Conservation (phyloP, 2,888 invertebrate species). For the Digitonthophagus gazella region DNA sequence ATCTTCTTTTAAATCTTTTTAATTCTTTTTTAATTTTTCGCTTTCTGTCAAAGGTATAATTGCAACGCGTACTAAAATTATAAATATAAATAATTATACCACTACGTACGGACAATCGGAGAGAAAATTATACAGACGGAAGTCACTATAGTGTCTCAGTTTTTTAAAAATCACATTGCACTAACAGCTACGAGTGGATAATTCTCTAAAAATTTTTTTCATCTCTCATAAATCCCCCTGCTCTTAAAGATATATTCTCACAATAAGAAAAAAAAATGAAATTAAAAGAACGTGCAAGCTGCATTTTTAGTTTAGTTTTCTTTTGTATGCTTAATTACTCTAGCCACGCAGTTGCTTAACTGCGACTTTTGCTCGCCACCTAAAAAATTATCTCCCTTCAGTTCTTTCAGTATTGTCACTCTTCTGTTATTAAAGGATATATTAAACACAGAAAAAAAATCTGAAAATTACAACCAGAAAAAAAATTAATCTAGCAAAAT, state of each 20-base stretch:
- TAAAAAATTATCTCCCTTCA: conserved; percentile 32
- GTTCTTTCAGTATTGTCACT: conserved; percentile 29
- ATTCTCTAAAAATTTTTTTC: conserved; percentile 18
- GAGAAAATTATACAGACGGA: conserved; percentile 29
- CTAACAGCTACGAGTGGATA: conserved; percentile 31
- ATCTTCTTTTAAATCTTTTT: too few relatives aligned
- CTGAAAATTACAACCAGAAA: conserved; percentile 26
- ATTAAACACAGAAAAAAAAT: conserved; percentile 28
- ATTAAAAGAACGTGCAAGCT: conserved; percentile 26
- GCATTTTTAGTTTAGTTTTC: conserved; percentile 22
- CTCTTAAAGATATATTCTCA: conserved; percentile 10
- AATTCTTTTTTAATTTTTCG: too few relatives aligned
- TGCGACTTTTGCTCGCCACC: conserved; percentile 42
- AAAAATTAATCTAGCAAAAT: conserved; percentile 25
- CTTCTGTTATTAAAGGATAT: conserved; percentile 29
- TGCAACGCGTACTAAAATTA: conserved; percentile 34
- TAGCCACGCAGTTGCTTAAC: conserved; percentile 29
- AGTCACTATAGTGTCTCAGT: conserved; percentile 38
- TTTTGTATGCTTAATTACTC: conserved; percentile 14
- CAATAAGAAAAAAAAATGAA: not conserved
- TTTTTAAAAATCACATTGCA: conserved; percentile 38
- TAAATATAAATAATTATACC: conserved; percentile 37
- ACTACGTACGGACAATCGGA: conserved; percentile 31
- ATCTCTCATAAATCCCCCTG: conserved; percentile 20
- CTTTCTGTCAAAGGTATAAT: conserved; percentile 30